phyloP scores from a whole-genome alignment of 2,113 vertebrate genomes.

The Clupea harengus region DNA sequence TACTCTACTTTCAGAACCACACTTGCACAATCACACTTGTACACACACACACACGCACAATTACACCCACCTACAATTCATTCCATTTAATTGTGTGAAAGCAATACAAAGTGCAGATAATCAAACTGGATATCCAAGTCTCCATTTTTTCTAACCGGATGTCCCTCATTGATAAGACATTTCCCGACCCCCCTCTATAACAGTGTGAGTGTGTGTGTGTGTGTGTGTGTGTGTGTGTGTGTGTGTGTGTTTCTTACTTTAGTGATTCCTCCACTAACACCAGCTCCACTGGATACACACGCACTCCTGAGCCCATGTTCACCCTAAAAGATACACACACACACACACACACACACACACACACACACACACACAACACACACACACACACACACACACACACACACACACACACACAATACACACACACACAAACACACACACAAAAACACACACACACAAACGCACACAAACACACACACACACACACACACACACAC shows the following conservation, averaged over 20 bases:
- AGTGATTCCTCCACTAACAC: conserved; percentile 67
- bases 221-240: background rate
- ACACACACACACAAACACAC: background rate
- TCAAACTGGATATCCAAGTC: no score
- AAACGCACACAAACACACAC: no score
- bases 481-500: no score
- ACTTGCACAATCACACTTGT: no score
- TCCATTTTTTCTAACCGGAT: no score
- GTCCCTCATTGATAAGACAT: no score
- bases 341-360: conserved; percentile 19
- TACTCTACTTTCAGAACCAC: no score
- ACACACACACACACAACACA: conserved; percentile 8
- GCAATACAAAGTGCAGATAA: no score
- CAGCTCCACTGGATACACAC: conserved; percentile 74
- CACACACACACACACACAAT: background rate
- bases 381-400: background rate
- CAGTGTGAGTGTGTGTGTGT: background rate
- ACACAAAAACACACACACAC: no score
- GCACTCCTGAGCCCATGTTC: conserved; percentile 67
- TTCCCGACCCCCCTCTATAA: no score
- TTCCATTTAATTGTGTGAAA: no score
- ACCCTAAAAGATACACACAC: conserved; percentile 60
- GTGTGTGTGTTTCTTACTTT: conserved; percentile 61
- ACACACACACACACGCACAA: background rate
- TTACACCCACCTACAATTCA: background rate